Percentiles rank a stretch among this genome's conserved stretches.
These are phyloP conservation scores for Macrosteles quadrilineatus DNA, from an alignment of 1,140 invertebrate species.

Conservation along the genomic window DNA sequence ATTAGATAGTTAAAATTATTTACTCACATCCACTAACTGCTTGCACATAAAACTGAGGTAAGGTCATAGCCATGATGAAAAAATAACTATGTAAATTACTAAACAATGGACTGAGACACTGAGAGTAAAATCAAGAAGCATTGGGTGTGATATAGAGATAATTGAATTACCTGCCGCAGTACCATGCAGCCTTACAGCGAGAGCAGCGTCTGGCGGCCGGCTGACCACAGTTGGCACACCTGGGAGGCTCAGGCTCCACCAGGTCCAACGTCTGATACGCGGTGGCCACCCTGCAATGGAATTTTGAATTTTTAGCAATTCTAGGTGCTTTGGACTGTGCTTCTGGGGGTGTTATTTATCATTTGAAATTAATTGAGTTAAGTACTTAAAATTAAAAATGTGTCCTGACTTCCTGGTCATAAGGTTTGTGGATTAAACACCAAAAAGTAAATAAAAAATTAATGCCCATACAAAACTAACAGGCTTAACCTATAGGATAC, in stretches of 20 bases:
- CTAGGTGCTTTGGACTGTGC: too few species aligned
- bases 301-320: too few species aligned
- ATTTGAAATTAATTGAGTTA: too few species aligned
- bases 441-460: too few species aligned
- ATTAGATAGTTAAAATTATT: neutral
- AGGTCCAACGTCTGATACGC: conserved; percentile 58
- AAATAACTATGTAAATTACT: neutral
- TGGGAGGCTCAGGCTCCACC: conserved; percentile 53
- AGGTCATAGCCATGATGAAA: neutral
- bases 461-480: too few species aligned
- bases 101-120: too few species aligned
- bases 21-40: neutral
- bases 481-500: too few species aligned
- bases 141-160: neutral
- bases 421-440: too few species aligned
- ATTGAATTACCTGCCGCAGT: conserved; percentile 54
- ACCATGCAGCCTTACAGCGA: conserved; percentile 59
- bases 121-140: neutral
- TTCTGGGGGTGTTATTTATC: too few species aligned
- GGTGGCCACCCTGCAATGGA: conserved; percentile 48
- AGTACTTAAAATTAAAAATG: too few species aligned
- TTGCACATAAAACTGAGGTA: neutral
- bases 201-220: conserved; percentile 58
- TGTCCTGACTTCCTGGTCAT: too few species aligned
- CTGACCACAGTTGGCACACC: conserved; percentile 57